Percentiles rank a stretch among this genome's conserved stretches.
Conservation (phyloP, 2,797 vertebrate species). For the Lagothrix lagotricha region DNA sequence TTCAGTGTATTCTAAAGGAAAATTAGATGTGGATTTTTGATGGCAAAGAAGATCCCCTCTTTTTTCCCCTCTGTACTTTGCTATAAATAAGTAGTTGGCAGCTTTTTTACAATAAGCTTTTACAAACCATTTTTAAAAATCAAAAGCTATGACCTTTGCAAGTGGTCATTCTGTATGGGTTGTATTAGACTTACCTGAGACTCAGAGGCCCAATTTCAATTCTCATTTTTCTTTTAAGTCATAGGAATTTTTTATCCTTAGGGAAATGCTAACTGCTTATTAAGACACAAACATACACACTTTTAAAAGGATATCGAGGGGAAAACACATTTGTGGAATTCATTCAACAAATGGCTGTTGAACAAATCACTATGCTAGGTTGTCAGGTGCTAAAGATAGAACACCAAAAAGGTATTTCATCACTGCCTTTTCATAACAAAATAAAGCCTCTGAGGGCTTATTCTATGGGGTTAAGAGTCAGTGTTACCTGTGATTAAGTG, state of each 20-base stretch:
- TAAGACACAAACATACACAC: not conserved
- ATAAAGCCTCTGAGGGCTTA: not conserved
- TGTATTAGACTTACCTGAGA: conserved; percentile 4
- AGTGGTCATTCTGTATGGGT: not conserved
- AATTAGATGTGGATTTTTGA: conserved; percentile 28
- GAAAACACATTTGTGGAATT: not conserved
- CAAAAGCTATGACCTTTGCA: conserved; percentile 7
- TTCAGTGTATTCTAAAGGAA: conserved; percentile 19
- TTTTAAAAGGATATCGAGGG: not conserved
- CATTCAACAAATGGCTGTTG: not conserved
- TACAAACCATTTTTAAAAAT: conserved; percentile 29
- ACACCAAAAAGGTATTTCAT: conserved; percentile 17
- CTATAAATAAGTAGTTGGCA: conserved; percentile 5
- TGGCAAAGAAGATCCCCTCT: not conserved
- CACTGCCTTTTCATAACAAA: not conserved
- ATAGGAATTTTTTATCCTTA: not conserved
- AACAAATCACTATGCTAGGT: not conserved
- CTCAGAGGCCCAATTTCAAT: not conserved
- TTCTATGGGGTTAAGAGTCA: not conserved
- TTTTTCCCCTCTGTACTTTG: not conserved
- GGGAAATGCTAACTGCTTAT: not conserved
- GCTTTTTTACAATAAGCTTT: not conserved
- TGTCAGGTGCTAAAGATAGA: conserved; percentile 22
- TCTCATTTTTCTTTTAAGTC: not conserved
- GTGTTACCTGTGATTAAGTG: not conserved